phyloP scores from a whole-genome alignment of 1,140 invertebrate genomes.

The Habropoda laboriosa region DNA sequence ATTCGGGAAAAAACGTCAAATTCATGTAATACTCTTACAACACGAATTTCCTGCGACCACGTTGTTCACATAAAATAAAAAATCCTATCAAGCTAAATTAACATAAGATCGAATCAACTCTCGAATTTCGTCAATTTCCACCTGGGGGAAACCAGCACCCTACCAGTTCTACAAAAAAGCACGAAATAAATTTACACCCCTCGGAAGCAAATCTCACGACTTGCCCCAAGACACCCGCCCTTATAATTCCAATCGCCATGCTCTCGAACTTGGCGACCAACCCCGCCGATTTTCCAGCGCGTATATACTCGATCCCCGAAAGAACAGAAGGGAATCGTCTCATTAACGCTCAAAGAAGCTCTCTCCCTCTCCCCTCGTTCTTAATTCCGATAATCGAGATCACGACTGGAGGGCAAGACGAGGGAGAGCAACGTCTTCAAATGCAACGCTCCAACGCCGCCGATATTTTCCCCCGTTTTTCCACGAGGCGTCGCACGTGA shows the following conservation, averaged over 20 bases:
- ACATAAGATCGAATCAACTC: not conserved
- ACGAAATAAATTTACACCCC: not conserved
- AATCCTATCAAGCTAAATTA: not conserved
- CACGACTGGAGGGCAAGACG: no score
- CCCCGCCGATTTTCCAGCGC: not conserved
- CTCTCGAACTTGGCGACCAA: not conserved
- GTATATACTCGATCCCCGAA: no score
- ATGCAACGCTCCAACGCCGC: no score
- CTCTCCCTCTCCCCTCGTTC: no score
- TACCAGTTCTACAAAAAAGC: no score
- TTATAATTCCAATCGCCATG: not conserved
- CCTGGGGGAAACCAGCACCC: not conserved
- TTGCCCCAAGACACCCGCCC: not conserved
- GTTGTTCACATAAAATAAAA: not conserved
- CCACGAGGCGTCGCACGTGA: not conserved
- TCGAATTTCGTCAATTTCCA: conserved; percentile 12
- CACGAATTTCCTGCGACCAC: not conserved
- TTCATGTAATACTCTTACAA: not conserved
- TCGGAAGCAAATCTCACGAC: not conserved
- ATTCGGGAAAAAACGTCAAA: no score
- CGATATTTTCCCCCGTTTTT: not conserved
- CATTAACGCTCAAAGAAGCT: no score
- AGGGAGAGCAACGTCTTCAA: no score
- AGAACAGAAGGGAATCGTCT: not conserved
- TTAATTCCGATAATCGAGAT: conserved; percentile 27